These are phyloP conservation scores for Actenoides lindsayi DNA, from an alignment of 2,113 vertebrate species.

Conservation along the genomic window DNA sequence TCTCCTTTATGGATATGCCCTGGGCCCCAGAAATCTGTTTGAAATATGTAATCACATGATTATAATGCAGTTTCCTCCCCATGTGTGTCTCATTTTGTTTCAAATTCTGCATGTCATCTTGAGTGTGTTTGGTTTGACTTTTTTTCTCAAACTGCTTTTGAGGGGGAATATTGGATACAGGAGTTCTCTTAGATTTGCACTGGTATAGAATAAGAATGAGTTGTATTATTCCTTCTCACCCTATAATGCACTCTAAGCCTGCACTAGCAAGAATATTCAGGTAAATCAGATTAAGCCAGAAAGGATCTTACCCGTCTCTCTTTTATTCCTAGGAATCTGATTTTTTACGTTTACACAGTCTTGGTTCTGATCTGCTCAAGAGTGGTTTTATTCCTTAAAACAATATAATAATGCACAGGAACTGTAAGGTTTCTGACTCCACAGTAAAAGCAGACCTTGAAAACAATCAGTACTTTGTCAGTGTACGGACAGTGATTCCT, in stretches of 20 bases:
- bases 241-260: background rate
- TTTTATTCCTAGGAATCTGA: background rate
- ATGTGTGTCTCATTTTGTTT: background rate
- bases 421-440: background rate
- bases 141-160: background rate
- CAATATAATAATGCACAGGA: background rate
- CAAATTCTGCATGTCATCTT: background rate
- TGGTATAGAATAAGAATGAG: background rate
- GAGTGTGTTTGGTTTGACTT: background rate
- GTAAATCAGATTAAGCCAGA: background rate
- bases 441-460: background rate
- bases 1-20: background rate
- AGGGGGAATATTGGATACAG: background rate
- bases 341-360: background rate
- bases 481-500: background rate
- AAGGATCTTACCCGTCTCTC: background rate
- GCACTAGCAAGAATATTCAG: background rate
- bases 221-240: background rate
- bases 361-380: background rate
- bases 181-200: background rate
- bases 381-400: background rate
- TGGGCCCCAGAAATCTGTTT: background rate
- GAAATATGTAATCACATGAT: background rate
- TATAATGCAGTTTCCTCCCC: constrained; percentile 2
- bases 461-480: background rate